phyloP scores from a whole-genome alignment of 2,797 vertebrate genomes.

The Tragelaphus oryx region DNA sequence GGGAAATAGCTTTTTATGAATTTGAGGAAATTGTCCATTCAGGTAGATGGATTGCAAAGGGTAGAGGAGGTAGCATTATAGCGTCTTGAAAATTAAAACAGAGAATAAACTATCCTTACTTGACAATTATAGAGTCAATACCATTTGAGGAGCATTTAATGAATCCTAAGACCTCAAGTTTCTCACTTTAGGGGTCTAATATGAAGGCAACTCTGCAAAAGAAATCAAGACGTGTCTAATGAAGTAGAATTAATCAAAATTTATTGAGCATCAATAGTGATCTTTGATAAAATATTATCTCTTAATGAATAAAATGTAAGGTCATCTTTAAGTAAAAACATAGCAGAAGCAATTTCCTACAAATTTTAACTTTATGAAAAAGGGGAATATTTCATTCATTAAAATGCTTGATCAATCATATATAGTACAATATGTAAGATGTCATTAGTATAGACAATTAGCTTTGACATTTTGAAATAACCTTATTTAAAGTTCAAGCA shows the following conservation, averaged over 20 bases:
- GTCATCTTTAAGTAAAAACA: neutral
- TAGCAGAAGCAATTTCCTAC: neutral
- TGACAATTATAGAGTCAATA: neutral
- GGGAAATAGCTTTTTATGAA: neutral
- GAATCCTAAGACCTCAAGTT: neutral
- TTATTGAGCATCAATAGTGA: neutral
- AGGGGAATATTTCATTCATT: neutral
- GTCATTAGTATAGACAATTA: neutral
- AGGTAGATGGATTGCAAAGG: neutral
- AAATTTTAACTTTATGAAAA: neutral
- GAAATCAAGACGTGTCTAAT: neutral
- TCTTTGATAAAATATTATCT: neutral
- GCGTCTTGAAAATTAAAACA: neutral
- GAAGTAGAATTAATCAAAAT: neutral
- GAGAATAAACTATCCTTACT: neutral
- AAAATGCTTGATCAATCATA: neutral
- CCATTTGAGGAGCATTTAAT: neutral
- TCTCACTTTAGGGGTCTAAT: neutral
- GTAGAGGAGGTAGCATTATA: neutral
- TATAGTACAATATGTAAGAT: neutral
- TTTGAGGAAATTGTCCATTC: neutral
- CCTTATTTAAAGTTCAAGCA: neutral
- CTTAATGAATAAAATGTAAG: neutral
- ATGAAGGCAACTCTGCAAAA: neutral
- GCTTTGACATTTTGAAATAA: neutral